phyloP scores from a whole-genome alignment of 2,113 vertebrate species.

The Ceyx melanurus region DNA sequence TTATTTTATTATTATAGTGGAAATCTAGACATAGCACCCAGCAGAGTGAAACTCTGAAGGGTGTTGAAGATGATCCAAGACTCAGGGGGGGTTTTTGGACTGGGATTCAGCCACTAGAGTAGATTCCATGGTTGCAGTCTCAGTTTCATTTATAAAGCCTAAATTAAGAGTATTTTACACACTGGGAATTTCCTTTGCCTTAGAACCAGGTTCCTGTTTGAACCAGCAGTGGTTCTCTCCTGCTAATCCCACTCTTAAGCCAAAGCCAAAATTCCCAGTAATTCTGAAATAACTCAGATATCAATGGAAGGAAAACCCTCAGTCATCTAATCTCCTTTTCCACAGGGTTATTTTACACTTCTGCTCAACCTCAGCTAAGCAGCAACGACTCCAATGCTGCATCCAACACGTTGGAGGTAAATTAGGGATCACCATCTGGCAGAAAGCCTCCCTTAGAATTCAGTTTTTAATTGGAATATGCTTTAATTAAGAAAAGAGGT shows the following conservation, averaged over 20 bases:
- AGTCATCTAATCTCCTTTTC: not conserved
- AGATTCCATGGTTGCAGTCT: not conserved
- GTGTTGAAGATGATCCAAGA: not conserved
- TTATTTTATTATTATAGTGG: not conserved
- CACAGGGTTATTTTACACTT: conserved; percentile 2
- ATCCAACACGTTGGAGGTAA: conserved; percentile 64
- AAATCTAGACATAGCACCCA: not conserved
- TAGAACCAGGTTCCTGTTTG: not conserved
- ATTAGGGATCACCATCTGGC: conserved; percentile 76
- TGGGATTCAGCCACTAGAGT: not conserved
- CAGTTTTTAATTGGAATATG: conserved; percentile 67
- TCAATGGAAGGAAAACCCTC: not conserved
- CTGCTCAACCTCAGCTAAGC: conserved; percentile 18
- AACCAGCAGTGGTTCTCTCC: not conserved
- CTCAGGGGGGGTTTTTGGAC: not conserved
- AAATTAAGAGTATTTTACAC: not conserved
- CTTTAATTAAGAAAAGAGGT: conserved; percentile 72
- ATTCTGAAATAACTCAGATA: not conserved
- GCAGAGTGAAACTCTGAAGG: not conserved
- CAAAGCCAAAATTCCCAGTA: not conserved
- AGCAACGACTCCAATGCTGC: conserved; percentile 25
- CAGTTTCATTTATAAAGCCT: not conserved
- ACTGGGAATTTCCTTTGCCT: not conserved
- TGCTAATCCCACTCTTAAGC: not conserved
- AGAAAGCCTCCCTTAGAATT: conserved; percentile 63